Percentiles rank a stretch among this genome's conserved stretches.
Evolutionary conservation across 2,113 vertebrate species (phyloP).

Genomic region (Elephantulus edwardii): DNA sequence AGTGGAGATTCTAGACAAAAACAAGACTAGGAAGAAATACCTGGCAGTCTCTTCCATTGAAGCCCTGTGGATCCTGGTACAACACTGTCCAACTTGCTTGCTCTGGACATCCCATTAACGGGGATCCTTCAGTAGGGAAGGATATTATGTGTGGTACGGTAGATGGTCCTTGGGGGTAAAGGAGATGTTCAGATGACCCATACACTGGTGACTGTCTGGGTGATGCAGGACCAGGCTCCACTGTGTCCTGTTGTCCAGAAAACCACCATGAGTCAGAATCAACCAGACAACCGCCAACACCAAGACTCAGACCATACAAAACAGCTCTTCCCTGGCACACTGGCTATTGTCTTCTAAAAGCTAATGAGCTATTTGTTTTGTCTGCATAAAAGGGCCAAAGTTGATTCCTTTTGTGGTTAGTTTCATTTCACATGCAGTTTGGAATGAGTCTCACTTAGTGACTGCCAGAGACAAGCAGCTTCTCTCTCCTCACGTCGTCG

Average conservation of each 20-base stretch:
- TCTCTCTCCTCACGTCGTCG: background rate
- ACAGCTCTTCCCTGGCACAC: background rate
- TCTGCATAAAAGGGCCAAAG: background rate
- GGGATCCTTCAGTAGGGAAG: background rate
- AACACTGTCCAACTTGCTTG: too few relatives aligned
- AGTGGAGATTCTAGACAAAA: too few relatives aligned
- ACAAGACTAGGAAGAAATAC: background rate
- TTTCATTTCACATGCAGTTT: constrained; percentile 31
- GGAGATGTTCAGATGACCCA: background rate
- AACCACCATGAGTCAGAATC: too few relatives aligned
- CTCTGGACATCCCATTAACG: too few relatives aligned
- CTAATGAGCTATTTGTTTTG: constrained; percentile 13
- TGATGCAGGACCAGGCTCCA: too few relatives aligned
- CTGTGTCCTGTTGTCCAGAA: background rate
- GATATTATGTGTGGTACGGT: background rate
- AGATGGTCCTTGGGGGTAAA: background rate
- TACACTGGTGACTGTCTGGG: background rate
- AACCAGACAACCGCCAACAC: background rate
- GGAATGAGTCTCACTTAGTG: background rate
- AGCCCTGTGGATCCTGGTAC: background rate
- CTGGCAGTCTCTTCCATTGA: background rate
- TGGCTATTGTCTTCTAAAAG: background rate
- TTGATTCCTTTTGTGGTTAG: background rate
- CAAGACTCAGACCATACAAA: background rate
- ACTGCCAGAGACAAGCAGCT: background rate